These are phyloP conservation scores for Pentamera pediparva DNA, from an alignment of 53 echinoderm and acorn worm species.

Conservation along the genomic window DNA sequence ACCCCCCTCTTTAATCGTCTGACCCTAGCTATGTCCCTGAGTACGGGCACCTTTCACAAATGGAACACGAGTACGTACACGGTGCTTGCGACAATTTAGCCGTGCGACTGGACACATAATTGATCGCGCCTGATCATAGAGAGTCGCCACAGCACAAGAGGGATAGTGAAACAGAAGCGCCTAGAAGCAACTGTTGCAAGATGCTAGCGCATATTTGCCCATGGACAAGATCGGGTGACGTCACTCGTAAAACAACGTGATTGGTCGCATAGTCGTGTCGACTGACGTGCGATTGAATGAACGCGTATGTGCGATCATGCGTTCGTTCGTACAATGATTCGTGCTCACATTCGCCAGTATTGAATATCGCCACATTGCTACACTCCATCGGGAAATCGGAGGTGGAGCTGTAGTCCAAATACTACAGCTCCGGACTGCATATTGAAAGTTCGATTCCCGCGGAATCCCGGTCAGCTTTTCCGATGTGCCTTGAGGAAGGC, in stretches of 20 bases:
- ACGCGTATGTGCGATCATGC: neutral
- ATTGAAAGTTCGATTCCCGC: neutral
- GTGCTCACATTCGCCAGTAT: neutral
- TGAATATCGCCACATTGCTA: too few species aligned
- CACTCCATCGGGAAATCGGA: neutral
- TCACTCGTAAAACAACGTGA: neutral
- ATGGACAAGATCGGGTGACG: too few species aligned
- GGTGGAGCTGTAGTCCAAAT: neutral
- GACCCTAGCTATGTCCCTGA: too few species aligned
- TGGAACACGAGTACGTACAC: neutral
- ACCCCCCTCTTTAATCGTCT: neutral
- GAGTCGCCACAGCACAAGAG: too few species aligned
- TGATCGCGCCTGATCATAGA: too few species aligned
- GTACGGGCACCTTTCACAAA: neutral
- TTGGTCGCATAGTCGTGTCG: neutral
- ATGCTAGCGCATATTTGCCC: neutral
- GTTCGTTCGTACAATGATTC: neutral
- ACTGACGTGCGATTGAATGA: neutral
- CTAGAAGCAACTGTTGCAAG: neutral
- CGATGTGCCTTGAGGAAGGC: too few species aligned
- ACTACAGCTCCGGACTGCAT: too few species aligned
- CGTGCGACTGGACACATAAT: too few species aligned
- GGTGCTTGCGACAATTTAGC: too few species aligned
- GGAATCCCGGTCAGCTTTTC: too few species aligned
- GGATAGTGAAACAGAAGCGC: too few species aligned